A percentile compares a stretch with the other conserved stretches of the same genome.
Conservation (phyloP, 2,113 vertebrate genomes). For the Mionectes macconnelli region DNA sequence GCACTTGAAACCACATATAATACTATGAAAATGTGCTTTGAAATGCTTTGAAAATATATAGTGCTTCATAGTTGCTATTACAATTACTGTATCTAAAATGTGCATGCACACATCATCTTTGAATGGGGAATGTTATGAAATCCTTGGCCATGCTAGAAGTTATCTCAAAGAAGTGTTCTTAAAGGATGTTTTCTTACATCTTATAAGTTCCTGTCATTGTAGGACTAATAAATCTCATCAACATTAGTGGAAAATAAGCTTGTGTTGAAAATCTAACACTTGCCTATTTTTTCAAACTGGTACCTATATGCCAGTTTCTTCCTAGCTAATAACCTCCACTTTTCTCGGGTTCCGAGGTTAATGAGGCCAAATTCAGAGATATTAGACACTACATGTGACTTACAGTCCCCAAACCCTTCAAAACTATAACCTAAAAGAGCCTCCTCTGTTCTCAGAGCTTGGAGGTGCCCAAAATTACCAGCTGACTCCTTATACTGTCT, state of each 20-base stretch:
- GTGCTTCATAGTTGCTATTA: background rate
- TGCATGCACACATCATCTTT: background rate
- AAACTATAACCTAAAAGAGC: background rate
- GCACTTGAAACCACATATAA: background rate
- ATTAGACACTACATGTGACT: background rate
- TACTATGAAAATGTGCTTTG: conserved; percentile 1
- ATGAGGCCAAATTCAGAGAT: background rate
- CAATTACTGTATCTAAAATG: background rate
- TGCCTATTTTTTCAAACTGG: background rate
- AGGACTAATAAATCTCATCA: background rate
- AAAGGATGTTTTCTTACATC: background rate
- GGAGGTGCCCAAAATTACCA: background rate
- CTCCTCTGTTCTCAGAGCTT: background rate
- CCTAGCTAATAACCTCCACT: background rate
- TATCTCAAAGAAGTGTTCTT: background rate
- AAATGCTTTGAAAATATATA: background rate
- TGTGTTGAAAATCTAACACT: background rate
- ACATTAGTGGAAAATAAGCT: background rate
- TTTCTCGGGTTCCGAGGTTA: background rate
- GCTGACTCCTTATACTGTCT: background rate
- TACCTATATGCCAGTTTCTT: background rate
- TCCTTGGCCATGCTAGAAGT: background rate
- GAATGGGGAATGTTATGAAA: background rate
- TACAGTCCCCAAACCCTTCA: background rate
- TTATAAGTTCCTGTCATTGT: background rate